A percentile compares a stretch with the other conserved stretches of the same genome.
Evolutionary conservation across 2,113 vertebrate species (phyloP).

Genomic region (Forbesichthys papilliferus): DNA sequence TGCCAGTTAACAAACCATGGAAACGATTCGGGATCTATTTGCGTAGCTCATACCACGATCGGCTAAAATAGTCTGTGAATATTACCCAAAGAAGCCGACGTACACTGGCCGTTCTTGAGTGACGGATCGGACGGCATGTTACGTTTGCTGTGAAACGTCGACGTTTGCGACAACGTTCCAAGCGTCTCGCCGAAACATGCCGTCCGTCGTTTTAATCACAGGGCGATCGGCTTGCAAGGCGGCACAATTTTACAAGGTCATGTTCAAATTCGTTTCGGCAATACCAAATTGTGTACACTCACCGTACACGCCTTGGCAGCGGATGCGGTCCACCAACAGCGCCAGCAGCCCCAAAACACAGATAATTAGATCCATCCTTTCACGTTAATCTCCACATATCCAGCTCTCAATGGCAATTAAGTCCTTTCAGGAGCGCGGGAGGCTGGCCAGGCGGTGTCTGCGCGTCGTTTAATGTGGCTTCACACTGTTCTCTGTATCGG

Average conservation of each 20-base stretch:
- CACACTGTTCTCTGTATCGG: constrained; percentile 21
- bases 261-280: constrained; percentile 35
- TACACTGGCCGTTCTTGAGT: too few relatives aligned
- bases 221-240: background rate
- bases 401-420: constrained; percentile 72
- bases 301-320: constrained; percentile 92
- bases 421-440: constrained; percentile 71
- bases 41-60: too few relatives aligned
- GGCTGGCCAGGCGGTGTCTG: too few relatives aligned
- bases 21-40: too few relatives aligned
- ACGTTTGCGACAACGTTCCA: too few relatives aligned
- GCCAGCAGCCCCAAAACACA: constrained; percentile 85
- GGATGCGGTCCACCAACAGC: constrained; percentile 83
- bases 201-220: background rate
- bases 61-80: too few relatives aligned
- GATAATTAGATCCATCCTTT: constrained; percentile 90
- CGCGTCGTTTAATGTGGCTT: constrained; percentile 42
- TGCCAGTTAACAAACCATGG: too few relatives aligned
- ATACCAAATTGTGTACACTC: constrained; percentile 66
- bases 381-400: constrained; percentile 89
- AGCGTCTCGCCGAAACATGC: too few relatives aligned
- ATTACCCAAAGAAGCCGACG: too few relatives aligned
- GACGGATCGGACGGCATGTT: too few relatives aligned
- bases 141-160: too few relatives aligned
- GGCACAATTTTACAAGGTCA: constrained; percentile 74